Conservation (phyloP, 2,888 invertebrate species). For the Andrena praecox region DNA sequence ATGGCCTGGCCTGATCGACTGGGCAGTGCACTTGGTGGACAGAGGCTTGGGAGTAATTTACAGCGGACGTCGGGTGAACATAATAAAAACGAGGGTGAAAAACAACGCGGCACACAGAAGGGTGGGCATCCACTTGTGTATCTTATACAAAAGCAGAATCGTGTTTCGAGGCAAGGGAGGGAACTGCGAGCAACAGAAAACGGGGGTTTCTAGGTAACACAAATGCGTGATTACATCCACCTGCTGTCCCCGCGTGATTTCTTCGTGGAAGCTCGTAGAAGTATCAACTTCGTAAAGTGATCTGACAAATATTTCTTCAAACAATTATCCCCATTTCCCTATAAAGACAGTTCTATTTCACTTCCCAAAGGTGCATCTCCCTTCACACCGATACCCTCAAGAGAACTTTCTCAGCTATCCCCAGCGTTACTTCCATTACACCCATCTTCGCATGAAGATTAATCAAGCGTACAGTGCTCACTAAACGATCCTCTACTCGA, state of each 20-base stretch:
- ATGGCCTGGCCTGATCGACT: not conserved
- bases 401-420: too few relatives aligned
- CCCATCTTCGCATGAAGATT: too few relatives aligned
- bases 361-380: too few relatives aligned
- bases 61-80: not conserved
- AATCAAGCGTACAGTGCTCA: too few relatives aligned
- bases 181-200: slow-evolving; percentile 37
- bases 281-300: not conserved
- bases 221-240: slow-evolving; percentile 49
- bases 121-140: slow-evolving; percentile 16
- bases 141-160: slow-evolving; percentile 29
- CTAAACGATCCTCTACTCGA: not conserved
- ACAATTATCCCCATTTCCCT: too few relatives aligned
- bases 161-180: slow-evolving; percentile 26
- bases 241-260: slow-evolving; percentile 57
- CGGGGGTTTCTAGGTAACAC: slow-evolving; percentile 27
- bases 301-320: too few relatives aligned
- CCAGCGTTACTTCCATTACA: too few relatives aligned
- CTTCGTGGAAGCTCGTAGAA: slow-evolving; percentile 10
- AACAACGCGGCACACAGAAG: slow-evolving; percentile 25
- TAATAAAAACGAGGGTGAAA: slow-evolving; percentile 23
- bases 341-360: not conserved
- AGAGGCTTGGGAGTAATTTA: slow-evolving; percentile 11
- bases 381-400: too few relatives aligned
- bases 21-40: slow-evolving; percentile 5